These are phyloP conservation scores for Trachymyrmex septentrionalis DNA, from an alignment of 1,140 invertebrate genomes.

Conservation along the genomic window DNA sequence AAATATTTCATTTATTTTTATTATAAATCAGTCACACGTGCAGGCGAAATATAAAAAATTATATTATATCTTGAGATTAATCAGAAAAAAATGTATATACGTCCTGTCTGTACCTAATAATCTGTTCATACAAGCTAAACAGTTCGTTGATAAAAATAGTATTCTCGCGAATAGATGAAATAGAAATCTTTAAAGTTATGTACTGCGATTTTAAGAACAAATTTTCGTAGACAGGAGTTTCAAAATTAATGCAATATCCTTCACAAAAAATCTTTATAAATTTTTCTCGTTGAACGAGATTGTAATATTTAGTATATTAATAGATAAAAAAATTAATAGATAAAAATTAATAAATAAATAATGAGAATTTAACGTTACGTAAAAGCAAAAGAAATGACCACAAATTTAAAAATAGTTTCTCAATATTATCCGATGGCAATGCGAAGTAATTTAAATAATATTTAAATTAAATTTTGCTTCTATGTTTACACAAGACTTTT, in stretches of 20 bases:
- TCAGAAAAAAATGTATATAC: not conserved
- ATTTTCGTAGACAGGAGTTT: not conserved
- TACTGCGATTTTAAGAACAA: not conserved
- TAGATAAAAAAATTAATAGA: not conserved
- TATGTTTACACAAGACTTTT: not conserved
- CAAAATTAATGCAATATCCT: not conserved
- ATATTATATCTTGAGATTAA: not conserved
- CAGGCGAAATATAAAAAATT: constrained; percentile 3
- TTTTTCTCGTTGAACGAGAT: not conserved
- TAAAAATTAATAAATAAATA: not conserved
- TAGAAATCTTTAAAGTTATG: constrained; percentile 31
- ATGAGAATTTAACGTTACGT: constrained; percentile 19
- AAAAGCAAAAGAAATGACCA: not conserved
- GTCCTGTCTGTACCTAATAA: too few relatives aligned
- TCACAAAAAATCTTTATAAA: not conserved
- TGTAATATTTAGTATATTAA: not conserved
- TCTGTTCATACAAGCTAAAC: constrained; percentile 3
- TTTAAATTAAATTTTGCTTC: not conserved
- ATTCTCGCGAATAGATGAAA: not conserved
- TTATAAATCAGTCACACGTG: not conserved
- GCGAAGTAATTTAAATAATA: not conserved
- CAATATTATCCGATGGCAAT: not conserved
- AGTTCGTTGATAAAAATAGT: constrained; percentile 44
- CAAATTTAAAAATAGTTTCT: not conserved
- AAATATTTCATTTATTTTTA: not conserved